Evolutionary conservation across 2,888 invertebrate genomes (phyloP).

Genomic region (Ditula angustiorana): DNA sequence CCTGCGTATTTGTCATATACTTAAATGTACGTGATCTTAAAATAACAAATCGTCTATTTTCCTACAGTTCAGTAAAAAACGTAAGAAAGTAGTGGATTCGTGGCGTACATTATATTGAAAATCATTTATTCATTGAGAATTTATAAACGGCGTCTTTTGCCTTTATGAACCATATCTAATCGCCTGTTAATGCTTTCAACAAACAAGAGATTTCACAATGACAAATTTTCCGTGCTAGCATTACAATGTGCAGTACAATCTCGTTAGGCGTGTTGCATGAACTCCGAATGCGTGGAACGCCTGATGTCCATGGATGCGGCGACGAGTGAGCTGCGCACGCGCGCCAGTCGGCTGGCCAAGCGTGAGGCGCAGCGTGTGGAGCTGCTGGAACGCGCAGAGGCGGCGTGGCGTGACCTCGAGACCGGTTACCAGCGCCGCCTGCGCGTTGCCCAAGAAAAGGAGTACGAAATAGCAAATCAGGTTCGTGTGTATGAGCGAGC

Average conservation of each 20-base stretch:
- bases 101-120: no score
- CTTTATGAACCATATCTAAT: no score
- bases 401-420: constrained; percentile 75
- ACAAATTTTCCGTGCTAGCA: not conserved
- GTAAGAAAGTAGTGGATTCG: no score
- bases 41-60: no score
- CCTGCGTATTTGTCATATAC: no score
- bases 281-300: constrained; percentile 56
- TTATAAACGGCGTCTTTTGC: no score
- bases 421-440: constrained; percentile 67
- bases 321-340: constrained; percentile 59
- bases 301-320: constrained; percentile 58
- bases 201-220: no score
- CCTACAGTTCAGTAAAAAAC: no score
- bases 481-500: constrained; percentile 46
- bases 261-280: constrained; percentile 65
- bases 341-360: constrained; percentile 59
- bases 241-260: no score
- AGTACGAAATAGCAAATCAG: constrained; percentile 63
- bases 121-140: no score
- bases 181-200: no score
- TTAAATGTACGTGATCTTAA: no score
- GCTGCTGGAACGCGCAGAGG: constrained; percentile 72
- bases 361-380: constrained; percentile 70
- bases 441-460: constrained; percentile 62